Evolutionary conservation across 2,113 vertebrate genomes (phyloP), one percentile per base, ranked within the genome.

Genomic region (Pseudorasbora parva): DNA sequence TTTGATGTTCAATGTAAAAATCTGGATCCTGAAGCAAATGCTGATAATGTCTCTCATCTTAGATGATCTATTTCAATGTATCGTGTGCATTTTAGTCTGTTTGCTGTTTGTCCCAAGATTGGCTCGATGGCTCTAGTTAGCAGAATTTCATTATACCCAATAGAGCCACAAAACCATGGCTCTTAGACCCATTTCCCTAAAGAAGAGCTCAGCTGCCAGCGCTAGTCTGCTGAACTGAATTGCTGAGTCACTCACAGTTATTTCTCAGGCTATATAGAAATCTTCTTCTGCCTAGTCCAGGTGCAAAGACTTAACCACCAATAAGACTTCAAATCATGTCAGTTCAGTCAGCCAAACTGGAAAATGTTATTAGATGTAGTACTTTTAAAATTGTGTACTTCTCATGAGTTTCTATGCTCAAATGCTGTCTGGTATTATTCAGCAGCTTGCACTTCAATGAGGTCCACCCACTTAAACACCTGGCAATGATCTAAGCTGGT

Each of bases 241-340:
- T 80, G 59, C 83, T 78, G 64, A 54, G 41, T 72, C 59, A 71
- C 41, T 62, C 19, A 8, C 41, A 15, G 3, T 72, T 72, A 27
- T 30, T 75, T 23, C 11, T 62, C 19, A 66, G 23, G 15, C 30
- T 79, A 27, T 43, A 62, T 33, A 37, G 41, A 60, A 47, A 57
- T 5, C 2, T 71, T 47, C 41, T 30, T 6, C 43, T 83, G 47
- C 12, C 60, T n/a, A 57, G 15, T 56, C 33, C 47, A 78, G 25
- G 21, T 78, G n/a, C 6, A 78, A 9, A 25, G 54, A 43, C 37
- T 60, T 60, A 43, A 43, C 6, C 75, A 60, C 7, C 33, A 78
- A 78, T 60, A 37, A 37, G 19, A 56, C 49, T 76, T 57, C 19
- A 76, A 45, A 45, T 72, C 68, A 72, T 77, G 11, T 77, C 74